Conservation (phyloP, 2,888 invertebrate genomes). For the Stramonita haemastoma region DNA sequence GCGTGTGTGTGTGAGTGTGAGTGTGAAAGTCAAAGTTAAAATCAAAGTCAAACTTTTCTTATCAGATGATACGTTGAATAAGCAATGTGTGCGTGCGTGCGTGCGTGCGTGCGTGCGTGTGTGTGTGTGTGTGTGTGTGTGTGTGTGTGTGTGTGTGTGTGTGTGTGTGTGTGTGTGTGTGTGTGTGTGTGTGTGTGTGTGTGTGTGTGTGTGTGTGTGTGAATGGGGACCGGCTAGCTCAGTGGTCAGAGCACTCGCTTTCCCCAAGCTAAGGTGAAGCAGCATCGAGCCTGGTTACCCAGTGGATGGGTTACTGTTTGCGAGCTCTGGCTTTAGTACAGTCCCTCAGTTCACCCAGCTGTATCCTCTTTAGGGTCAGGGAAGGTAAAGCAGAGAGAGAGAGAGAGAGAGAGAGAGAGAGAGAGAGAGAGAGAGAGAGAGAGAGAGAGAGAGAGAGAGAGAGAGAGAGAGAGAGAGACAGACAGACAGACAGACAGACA, state of each 20-base stretch:
- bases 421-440: background rate
- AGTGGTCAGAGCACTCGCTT: background rate
- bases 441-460: background rate
- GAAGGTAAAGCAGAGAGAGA: background rate
- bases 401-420: background rate
- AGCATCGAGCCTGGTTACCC: no score
- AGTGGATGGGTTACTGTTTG: no score
- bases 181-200: background rate
- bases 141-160: slow-evolving; percentile 12
- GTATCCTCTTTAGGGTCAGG: no score
- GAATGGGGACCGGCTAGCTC: background rate
- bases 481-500: background rate
- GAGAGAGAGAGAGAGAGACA: background rate
- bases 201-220: background rate
- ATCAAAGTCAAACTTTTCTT: no score
- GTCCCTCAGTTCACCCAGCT: no score
- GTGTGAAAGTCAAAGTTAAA: no score
- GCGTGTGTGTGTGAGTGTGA: no score
- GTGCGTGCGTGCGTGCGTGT: background rate
- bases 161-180: slow-evolving; percentile 21
- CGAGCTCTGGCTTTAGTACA: no score
- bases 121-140: background rate
- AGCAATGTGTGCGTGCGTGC: background rate
- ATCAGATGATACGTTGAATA: no score
- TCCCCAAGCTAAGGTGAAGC: no score